Conservation (phyloP, 2,797 vertebrate genomes). For the Passerculus sandwichensis region DNA sequence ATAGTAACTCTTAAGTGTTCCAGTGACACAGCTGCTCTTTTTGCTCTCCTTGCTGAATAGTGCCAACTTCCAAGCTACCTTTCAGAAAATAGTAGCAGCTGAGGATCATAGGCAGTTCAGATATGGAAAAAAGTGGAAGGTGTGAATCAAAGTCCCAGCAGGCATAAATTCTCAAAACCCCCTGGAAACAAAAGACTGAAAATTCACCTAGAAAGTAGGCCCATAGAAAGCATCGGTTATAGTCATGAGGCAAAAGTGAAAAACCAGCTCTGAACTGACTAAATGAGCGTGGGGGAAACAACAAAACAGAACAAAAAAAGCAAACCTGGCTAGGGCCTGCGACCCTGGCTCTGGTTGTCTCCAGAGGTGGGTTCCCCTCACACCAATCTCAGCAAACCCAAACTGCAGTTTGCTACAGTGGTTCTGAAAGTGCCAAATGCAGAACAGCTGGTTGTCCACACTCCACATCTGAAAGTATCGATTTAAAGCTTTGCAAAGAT, state of each 20-base stretch:
- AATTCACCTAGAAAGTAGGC: background rate
- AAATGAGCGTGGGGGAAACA: accelerated
- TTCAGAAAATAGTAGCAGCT: background rate
- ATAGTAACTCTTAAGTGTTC: background rate
- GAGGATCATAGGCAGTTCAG: background rate
- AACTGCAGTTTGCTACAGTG: background rate
- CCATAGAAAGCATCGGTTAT: background rate
- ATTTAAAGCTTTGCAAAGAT: background rate
- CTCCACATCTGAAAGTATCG: background rate
- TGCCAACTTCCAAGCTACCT: background rate
- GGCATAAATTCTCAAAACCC: background rate
- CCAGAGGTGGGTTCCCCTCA: background rate
- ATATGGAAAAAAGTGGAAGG: background rate
- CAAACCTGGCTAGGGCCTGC: background rate
- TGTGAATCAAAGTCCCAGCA: background rate
- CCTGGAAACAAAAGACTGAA: background rate
- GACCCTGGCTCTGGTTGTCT: background rate
- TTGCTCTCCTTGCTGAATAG: background rate
- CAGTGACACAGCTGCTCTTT: background rate
- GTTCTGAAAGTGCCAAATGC: background rate
- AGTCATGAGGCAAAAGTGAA: background rate
- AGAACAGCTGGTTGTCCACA: background rate
- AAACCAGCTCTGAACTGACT: background rate
- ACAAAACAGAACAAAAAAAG: background rate
- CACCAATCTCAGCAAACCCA: background rate